Evolutionary conservation across 2,888 invertebrate species (phyloP).

Genomic region (Ypsolopha sequella): DNA sequence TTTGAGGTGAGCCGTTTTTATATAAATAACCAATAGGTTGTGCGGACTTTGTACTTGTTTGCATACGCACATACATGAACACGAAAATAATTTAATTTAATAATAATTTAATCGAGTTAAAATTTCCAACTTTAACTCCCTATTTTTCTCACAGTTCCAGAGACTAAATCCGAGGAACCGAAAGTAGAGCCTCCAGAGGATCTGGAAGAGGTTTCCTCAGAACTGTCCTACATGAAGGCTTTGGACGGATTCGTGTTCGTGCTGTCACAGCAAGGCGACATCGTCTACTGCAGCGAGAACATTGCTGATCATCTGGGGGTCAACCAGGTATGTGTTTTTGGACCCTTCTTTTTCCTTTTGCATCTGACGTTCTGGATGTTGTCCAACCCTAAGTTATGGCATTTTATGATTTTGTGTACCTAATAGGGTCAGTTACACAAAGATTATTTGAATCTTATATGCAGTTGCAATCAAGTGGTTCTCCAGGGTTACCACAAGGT

Average conservation of each 20-base stretch:
- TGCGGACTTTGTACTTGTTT: background rate
- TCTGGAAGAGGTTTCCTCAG: slow-evolving; percentile 57
- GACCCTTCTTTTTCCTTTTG: too few relatives aligned
- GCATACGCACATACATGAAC: background rate
- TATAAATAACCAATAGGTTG: too few relatives aligned
- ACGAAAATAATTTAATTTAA: background rate
- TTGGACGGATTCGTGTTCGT: slow-evolving; percentile 93
- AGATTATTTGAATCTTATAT: too few relatives aligned
- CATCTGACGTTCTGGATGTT: too few relatives aligned
- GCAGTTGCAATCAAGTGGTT: too few relatives aligned
- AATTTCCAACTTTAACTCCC: background rate
- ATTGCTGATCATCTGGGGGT: slow-evolving; percentile 92
- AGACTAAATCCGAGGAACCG: slow-evolving; percentile 31
- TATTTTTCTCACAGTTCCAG: slow-evolving; percentile 41
- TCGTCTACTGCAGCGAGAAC: slow-evolving; percentile 93
- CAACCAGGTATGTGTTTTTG: slow-evolving; percentile 77
- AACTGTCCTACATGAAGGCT: slow-evolving; percentile 80
- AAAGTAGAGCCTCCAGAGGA: slow-evolving; percentile 44
- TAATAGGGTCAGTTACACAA: too few relatives aligned
- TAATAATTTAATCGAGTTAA: too few relatives aligned
- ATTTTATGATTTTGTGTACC: too few relatives aligned
- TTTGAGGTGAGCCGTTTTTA: too few relatives aligned
- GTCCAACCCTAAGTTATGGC: too few relatives aligned
- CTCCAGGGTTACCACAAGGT: too few relatives aligned
- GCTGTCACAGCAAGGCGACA: slow-evolving; percentile 89